Conservation (phyloP, 2,888 invertebrate genomes). For the Tineola bisselliella region DNA sequence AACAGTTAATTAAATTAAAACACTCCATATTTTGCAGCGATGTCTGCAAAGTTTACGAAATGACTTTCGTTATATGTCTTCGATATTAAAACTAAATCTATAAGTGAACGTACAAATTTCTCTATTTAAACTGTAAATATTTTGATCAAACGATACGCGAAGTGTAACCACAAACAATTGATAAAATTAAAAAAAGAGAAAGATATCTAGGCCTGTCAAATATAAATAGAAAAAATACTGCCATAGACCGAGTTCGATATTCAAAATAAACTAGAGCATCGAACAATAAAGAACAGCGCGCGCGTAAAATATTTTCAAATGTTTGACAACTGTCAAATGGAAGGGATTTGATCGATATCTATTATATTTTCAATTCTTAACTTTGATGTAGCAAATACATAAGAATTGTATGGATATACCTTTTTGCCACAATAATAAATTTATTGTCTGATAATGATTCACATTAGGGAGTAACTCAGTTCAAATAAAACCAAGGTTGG, state of each 20-base stretch:
- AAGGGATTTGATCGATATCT: conserved; percentile 47
- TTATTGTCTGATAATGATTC: too few species aligned
- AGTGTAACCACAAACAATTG: conserved; percentile 61
- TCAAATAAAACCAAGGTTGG: too few species aligned
- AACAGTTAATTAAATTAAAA: too few species aligned
- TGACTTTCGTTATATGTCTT: too few species aligned
- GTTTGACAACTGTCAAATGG: conserved; percentile 58
- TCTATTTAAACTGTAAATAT: background rate
- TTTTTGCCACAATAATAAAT: too few species aligned
- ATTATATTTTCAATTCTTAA: conserved; percentile 32
- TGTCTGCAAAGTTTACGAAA: too few species aligned
- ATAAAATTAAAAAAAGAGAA: conserved; percentile 53
- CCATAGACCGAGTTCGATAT: conserved; percentile 47
- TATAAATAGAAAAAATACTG: conserved; percentile 30
- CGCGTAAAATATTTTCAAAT: conserved; percentile 61
- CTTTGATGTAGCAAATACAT: background rate
- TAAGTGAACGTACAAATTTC: background rate
- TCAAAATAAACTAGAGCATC: conserved; percentile 43
- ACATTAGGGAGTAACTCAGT: too few species aligned
- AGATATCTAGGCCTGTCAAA: conserved; percentile 16
- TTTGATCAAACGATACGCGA: conserved; percentile 15
- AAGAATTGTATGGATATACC: conserved; percentile 1
- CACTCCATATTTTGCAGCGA: too few species aligned
- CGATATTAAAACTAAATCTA: too few species aligned
- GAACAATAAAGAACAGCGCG: conserved; percentile 36